These are phyloP conservation scores for Solenopsis fugax DNA, from an alignment of 1,140 invertebrate genomes.

Conservation along the genomic window DNA sequence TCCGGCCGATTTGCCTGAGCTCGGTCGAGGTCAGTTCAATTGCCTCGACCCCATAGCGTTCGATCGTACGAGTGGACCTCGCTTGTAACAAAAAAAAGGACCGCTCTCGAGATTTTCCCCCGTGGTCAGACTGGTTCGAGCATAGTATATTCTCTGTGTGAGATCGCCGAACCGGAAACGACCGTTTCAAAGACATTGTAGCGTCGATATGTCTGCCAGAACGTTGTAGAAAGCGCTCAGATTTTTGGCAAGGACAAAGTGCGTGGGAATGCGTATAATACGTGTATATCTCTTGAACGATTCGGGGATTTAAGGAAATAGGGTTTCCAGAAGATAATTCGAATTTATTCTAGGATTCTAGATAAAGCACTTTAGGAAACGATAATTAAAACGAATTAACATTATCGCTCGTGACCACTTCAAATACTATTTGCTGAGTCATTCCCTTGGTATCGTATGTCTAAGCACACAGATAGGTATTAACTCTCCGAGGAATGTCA, in stretches of 20 bases:
- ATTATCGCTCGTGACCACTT: slow-evolving; percentile 25
- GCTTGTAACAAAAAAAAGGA: slow-evolving; percentile 37
- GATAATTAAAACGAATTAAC: neutral
- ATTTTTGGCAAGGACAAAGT: slow-evolving; percentile 9
- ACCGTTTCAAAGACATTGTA: slow-evolving; percentile 43
- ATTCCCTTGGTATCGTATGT: slow-evolving; percentile 14
- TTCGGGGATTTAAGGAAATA: neutral
- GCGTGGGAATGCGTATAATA: too few species aligned
- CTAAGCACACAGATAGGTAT: slow-evolving; percentile 29
- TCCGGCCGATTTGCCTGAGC: slow-evolving; percentile 27
- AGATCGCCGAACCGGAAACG: slow-evolving; percentile 60
- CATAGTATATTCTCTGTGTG: slow-evolving; percentile 40
- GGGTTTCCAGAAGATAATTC: neutral
- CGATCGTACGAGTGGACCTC: neutral
- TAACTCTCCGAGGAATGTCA: slow-evolving; percentile 35
- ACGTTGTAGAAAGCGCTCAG: neutral
- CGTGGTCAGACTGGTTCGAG: slow-evolving; percentile 58
- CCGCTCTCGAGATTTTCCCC: slow-evolving; percentile 54
- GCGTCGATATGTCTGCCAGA: neutral
- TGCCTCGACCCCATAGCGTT: slow-evolving; percentile 21
- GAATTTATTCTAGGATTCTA: neutral
- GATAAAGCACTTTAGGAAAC: neutral
- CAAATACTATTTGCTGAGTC: slow-evolving; percentile 46
- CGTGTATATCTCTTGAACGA: neutral
- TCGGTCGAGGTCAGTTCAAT: slow-evolving; percentile 54